A percentile compares a stretch with the other conserved stretches of the same genome.
Conservation (phyloP, 2,797 vertebrate species). For the Bovichtus diacanthus region DNA sequence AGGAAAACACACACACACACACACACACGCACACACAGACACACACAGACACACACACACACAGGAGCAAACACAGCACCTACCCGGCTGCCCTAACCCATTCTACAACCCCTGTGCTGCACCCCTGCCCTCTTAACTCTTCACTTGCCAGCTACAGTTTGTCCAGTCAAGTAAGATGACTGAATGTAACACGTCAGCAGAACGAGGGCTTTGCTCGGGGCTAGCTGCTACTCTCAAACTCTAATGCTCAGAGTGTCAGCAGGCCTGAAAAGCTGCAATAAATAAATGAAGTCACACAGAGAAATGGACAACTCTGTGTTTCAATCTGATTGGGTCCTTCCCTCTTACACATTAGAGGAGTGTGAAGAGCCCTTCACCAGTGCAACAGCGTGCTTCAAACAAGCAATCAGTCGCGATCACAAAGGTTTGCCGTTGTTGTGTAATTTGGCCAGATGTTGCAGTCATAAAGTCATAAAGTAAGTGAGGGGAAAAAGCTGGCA, state of each 20-base stretch:
- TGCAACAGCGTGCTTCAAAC: slow-evolving; percentile 72
- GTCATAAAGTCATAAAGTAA: slow-evolving; percentile 83
- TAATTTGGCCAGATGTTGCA: slow-evolving; percentile 84
- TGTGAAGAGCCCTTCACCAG: slow-evolving; percentile 48
- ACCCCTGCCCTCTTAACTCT: slow-evolving; percentile 58
- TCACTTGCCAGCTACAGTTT: slow-evolving; percentile 26
- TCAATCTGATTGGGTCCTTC: slow-evolving; percentile 7
- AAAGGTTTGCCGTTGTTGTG: slow-evolving; percentile 80
- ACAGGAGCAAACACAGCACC: slow-evolving; percentile 85
- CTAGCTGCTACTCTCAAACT: slow-evolving; percentile 12
- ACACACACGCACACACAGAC: slow-evolving; percentile 59
- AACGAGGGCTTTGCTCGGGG: slow-evolving; percentile 10
- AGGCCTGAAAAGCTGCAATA: slow-evolving; percentile 7
- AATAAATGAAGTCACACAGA: slow-evolving; percentile 41
- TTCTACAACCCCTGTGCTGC: slow-evolving; percentile 54
- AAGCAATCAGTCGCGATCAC: slow-evolving; percentile 75
- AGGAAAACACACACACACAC: slow-evolving; percentile 81
- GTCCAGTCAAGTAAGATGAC: slow-evolving; percentile 31
- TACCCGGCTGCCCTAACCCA: slow-evolving; percentile 75
- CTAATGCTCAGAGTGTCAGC: slow-evolving; percentile 9
- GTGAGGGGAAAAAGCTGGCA: slow-evolving; percentile 84
- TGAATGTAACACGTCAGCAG: slow-evolving; percentile 56
- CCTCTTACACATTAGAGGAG: slow-evolving; percentile 21
- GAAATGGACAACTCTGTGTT: slow-evolving; percentile 1
- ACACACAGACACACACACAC: slow-evolving; percentile 64